These are phyloP conservation scores for Discoglossus pictus DNA, from an alignment of 2,797 vertebrate genomes.

Conservation along the genomic window DNA sequence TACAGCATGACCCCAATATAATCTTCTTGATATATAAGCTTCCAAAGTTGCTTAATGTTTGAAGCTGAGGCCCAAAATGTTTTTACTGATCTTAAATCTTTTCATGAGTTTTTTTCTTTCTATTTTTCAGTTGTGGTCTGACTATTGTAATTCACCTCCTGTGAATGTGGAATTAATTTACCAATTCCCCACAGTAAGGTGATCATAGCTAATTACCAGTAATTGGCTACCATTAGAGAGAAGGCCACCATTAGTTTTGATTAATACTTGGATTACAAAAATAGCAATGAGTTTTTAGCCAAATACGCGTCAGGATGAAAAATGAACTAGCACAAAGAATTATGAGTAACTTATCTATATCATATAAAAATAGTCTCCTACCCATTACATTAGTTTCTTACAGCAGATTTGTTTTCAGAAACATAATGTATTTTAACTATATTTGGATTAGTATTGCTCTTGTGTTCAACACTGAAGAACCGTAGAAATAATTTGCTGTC, in stretches of 20 bases:
- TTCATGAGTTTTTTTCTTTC: neutral
- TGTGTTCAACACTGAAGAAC: neutral
- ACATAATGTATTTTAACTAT: slow-evolving; percentile 20
- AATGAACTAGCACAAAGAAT: slow-evolving; percentile 39
- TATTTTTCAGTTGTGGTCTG: neutral
- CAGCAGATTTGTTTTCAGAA: slow-evolving; percentile 14
- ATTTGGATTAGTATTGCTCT: slow-evolving; percentile 19
- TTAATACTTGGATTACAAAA: slow-evolving; percentile 45
- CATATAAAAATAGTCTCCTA: slow-evolving; percentile 45
- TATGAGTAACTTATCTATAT: slow-evolving; percentile 45
- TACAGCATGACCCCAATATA: no score
- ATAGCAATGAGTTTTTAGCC: slow-evolving; percentile 38
- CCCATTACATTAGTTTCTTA: slow-evolving; percentile 32
- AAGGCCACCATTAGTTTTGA: slow-evolving; percentile 37
- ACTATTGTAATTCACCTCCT: slow-evolving; percentile 9
- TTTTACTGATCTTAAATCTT: no score
- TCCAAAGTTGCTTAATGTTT: no score
- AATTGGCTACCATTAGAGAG: slow-evolving; percentile 22
- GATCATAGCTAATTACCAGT: slow-evolving; percentile 27
- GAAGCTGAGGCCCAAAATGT: no score
- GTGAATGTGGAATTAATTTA: slow-evolving; percentile 23
- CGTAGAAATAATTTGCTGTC: slow-evolving; percentile 29
- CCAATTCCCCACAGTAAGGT: slow-evolving; percentile 18
- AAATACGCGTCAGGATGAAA: slow-evolving; percentile 39
- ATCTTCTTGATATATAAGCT: no score